phyloP scores from a whole-genome alignment of 2,797 vertebrate genomes.

The Chrysocyon brachyurus region DNA sequence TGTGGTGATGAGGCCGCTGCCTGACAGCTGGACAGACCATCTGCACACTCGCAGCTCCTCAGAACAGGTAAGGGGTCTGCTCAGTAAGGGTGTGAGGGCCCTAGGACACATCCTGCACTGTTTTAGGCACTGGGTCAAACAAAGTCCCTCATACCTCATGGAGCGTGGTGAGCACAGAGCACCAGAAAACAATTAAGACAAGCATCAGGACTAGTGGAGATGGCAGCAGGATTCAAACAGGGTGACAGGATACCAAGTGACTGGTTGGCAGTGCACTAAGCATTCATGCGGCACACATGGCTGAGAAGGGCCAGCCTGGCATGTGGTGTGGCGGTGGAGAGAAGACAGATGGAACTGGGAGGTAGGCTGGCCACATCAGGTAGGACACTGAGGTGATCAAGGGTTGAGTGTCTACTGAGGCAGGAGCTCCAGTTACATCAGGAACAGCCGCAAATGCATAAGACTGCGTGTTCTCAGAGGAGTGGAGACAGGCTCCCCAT shows the following conservation, averaged over 20 bases:
- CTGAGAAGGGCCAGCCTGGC: not conserved
- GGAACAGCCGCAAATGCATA: too few species aligned
- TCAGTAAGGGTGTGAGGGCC: not conserved
- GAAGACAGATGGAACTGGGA: not conserved
- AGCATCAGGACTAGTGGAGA: not conserved
- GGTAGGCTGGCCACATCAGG: not conserved
- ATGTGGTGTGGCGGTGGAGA: not conserved
- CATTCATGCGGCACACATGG: not conserved
- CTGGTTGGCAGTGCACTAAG: not conserved
- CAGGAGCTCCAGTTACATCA: not conserved
- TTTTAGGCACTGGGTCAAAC: not conserved
- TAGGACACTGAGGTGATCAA: too few species aligned
- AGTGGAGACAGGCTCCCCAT: too few species aligned
- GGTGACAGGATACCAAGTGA: not conserved
- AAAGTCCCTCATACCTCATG: not conserved
- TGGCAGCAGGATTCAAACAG: not conserved
- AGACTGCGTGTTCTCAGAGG: too few species aligned
- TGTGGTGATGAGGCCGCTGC: fast-evolving
- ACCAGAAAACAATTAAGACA: not conserved
- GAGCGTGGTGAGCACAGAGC: not conserved
- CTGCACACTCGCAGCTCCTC: not conserved
- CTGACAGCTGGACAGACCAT: not conserved
- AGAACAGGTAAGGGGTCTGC: not conserved
- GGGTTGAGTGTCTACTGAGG: not conserved
- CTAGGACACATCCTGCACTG: not conserved